Conservation (phyloP, 2,113 vertebrate species). For the Lates calcarifer region DNA sequence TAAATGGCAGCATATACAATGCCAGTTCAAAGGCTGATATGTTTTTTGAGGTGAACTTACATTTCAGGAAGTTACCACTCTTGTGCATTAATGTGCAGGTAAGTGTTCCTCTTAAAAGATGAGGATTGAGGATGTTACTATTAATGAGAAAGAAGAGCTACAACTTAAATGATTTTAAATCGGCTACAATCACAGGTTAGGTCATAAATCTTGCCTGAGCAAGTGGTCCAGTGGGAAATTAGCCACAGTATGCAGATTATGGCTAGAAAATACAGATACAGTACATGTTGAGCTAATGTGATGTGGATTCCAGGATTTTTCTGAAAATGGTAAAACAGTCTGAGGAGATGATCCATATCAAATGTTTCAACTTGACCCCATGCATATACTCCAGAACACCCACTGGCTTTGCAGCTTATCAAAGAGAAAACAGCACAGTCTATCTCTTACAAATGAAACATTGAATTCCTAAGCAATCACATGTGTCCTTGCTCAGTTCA, state of each 20-base stretch:
- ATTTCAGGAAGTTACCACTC: neutral
- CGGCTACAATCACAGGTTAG: neutral
- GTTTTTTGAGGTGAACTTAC: neutral
- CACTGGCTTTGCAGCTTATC: no score
- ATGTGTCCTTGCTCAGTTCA: no score
- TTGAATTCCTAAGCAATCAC: no score
- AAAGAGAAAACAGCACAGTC: no score
- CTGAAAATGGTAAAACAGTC: neutral
- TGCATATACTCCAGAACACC: no score
- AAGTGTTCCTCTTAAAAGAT: no score
- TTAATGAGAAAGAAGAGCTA: neutral
- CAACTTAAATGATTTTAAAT: neutral
- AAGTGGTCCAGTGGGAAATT: neutral
- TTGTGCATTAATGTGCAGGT: neutral
- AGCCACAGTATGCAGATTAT: neutral
- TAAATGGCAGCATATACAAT: no score
- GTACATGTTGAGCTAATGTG: neutral
- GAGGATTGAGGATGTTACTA: neutral
- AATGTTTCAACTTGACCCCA: neutral
- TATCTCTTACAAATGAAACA: no score
- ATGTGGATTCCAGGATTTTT: neutral
- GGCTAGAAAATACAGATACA: neutral
- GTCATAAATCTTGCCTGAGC: neutral
- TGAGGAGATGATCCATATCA: no score
- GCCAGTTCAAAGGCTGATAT: neutral